A percentile compares a stretch with the other conserved stretches of the same genome.
These are phyloP conservation scores for Catamblyrhynchus diadema DNA, from an alignment of 2,797 vertebrate genomes.

Conservation along the genomic window DNA sequence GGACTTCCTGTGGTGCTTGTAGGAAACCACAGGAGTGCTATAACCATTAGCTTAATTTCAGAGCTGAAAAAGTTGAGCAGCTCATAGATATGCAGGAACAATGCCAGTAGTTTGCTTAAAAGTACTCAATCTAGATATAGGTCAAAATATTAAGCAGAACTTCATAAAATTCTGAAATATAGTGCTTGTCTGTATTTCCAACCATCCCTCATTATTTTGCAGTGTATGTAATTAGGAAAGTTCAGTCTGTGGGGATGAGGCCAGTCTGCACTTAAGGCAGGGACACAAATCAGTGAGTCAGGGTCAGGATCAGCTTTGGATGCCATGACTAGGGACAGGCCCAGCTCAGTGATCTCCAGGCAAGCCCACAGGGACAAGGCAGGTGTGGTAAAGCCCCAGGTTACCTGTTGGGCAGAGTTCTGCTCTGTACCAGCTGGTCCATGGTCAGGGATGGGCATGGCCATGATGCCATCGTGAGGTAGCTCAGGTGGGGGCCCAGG, in stretches of 20 bases:
- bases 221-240: not conserved
- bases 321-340: not conserved
- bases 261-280: not conserved
- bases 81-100: not conserved
- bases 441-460: not conserved
- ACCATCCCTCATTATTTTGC: not conserved
- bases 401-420: not conserved
- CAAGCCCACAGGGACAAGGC: not conserved
- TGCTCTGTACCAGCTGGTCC: not conserved
- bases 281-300: not conserved
- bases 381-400: not conserved
- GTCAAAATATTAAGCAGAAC: not conserved
- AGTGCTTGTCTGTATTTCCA: not conserved
- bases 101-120: not conserved
- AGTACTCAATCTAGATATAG: not conserved
- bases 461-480: not conserved
- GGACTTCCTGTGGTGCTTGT: not conserved
- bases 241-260: not conserved
- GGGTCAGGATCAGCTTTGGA: not conserved
- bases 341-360: not conserved
- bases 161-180: not conserved
- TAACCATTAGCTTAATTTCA: not conserved
- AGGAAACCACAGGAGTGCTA: not conserved
- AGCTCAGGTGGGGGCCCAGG: accelerated
- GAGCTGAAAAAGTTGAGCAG: not conserved